These are phyloP conservation scores for Glomeris maerens DNA, from an alignment of 1,140 invertebrate species.

Conservation along the genomic window DNA sequence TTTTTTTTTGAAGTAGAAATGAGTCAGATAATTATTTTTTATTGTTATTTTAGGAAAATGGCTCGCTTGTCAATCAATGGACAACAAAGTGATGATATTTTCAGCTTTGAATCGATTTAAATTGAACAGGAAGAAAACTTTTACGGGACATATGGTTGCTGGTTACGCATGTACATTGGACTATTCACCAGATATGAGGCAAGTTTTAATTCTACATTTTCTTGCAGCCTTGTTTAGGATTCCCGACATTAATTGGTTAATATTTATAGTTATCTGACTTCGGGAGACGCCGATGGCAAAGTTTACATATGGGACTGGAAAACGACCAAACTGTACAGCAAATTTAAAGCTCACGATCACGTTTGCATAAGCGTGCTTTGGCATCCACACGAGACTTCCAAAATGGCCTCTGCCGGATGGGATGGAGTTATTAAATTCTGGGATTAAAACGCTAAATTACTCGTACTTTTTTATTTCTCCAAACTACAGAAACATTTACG, in stretches of 20 bases:
- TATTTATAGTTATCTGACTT: constrained; percentile 76
- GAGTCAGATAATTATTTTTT: no score
- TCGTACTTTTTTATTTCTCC: no score
- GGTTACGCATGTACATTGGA: constrained; percentile 96
- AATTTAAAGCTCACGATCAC: constrained; percentile 97
- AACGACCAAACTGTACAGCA: constrained; percentile 91
- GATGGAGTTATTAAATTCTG: constrained; percentile 97
- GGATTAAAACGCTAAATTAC: no score
- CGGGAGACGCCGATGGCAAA: constrained; percentile 99
- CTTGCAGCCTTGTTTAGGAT: constrained; percentile 8
- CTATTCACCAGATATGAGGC: constrained; percentile 98
- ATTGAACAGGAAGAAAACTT: constrained; percentile 93
- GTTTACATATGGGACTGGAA: constrained; percentile 99
- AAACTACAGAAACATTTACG: no score
- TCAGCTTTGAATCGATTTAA: constrained; percentile 94
- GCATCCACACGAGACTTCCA: constrained; percentile 98
- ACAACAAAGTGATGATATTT: constrained; percentile 98
- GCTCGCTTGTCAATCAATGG: constrained; percentile 98
- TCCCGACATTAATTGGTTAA: neutral
- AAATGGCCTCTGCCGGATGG: constrained; percentile 92
- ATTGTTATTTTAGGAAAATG: constrained; percentile 73
- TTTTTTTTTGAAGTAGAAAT: no score
- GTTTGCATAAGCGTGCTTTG: constrained; percentile 89
- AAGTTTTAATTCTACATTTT: constrained; percentile 21
- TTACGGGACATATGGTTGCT: constrained; percentile 97